These are phyloP conservation scores for Gymnoscopelus microlampas DNA, from an alignment of 2,797 vertebrate species.

Conservation along the genomic window DNA sequence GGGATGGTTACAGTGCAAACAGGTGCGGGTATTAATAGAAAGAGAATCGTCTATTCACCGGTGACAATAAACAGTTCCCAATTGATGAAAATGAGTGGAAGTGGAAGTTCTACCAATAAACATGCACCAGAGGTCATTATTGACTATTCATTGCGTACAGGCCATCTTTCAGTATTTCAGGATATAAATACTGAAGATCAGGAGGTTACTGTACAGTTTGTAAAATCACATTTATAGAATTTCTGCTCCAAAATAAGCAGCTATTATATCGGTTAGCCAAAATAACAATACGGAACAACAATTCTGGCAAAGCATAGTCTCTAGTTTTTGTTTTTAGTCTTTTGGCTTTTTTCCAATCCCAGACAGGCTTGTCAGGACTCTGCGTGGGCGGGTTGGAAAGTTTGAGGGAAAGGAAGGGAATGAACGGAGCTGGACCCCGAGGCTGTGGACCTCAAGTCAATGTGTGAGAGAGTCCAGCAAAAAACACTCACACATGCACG, in stretches of 20 bases:
- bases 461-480: slow-evolving; percentile 47
- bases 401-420: slow-evolving; percentile 60
- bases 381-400: slow-evolving; percentile 68
- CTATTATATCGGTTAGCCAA: slow-evolving; percentile 25
- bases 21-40: not conserved
- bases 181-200: slow-evolving; percentile 17
- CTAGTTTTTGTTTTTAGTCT: not conserved
- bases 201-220: slow-evolving; percentile 2
- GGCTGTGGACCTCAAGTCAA: slow-evolving; percentile 63
- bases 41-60: slow-evolving; percentile 12
- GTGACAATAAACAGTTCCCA: slow-evolving; percentile 19
- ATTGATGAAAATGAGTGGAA: not conserved
- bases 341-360: slow-evolving; percentile 65
- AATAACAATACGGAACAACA: slow-evolving; percentile 28
- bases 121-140: not conserved
- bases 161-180: slow-evolving; percentile 26
- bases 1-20: slow-evolving; percentile 11
- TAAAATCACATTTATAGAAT: slow-evolving; percentile 1
- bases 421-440: slow-evolving; percentile 57
- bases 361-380: slow-evolving; percentile 59
- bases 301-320: slow-evolving; percentile 31
- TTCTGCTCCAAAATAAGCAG: slow-evolving; percentile 10
- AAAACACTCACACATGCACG: slow-evolving; percentile 14
- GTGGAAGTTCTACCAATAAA: slow-evolving; percentile 9
- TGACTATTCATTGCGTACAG: slow-evolving; percentile 22